Evolutionary conservation across 2,888 invertebrate genomes (phyloP).

Genomic region (Pteria penguin): DNA sequence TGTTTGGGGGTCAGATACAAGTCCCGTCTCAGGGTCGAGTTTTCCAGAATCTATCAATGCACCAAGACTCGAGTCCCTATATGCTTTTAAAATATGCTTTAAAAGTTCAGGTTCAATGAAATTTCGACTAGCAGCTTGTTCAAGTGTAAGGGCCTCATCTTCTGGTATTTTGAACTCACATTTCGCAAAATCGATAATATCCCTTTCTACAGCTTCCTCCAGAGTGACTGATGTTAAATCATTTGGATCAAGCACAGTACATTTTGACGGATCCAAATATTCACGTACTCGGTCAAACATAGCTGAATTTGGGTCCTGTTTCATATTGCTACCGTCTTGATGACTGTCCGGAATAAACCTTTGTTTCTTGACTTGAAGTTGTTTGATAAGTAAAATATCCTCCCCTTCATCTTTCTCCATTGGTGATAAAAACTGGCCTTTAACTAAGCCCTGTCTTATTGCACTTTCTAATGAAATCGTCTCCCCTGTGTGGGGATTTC

Average conservation of each 20-base stretch:
- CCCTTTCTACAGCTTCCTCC: conserved; percentile 72
- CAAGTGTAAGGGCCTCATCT: conserved; percentile 63
- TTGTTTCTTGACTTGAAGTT: conserved; percentile 71
- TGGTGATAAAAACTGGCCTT: conserved; percentile 61
- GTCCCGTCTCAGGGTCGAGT: conserved; percentile 81
- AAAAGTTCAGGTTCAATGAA: conserved; percentile 67
- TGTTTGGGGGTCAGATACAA: conserved; percentile 80
- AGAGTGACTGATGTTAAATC: conserved; percentile 69
- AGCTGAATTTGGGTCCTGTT: conserved; percentile 61
- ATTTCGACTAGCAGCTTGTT: conserved; percentile 71
- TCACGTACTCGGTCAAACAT: conserved; percentile 66
- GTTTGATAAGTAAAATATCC: conserved; percentile 66
- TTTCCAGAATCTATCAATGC: conserved; percentile 76
- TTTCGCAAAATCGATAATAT: conserved; percentile 69
- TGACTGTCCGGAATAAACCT: conserved; percentile 62
- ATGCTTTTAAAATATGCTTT: conserved; percentile 67
- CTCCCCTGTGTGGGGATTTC: conserved; percentile 72
- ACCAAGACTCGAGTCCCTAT: conserved; percentile 69
- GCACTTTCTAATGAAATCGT: conserved; percentile 71
- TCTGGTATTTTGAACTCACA: conserved; percentile 63
- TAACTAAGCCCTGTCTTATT: conserved; percentile 69
- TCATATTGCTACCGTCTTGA: conserved; percentile 55
- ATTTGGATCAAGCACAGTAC: conserved; percentile 65
- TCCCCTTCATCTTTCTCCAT: conserved; percentile 46
- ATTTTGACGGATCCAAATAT: conserved; percentile 62